These are phyloP conservation scores for Tillus elongatus DNA, from an alignment of 2,888 invertebrate species.

Conservation along the genomic window DNA sequence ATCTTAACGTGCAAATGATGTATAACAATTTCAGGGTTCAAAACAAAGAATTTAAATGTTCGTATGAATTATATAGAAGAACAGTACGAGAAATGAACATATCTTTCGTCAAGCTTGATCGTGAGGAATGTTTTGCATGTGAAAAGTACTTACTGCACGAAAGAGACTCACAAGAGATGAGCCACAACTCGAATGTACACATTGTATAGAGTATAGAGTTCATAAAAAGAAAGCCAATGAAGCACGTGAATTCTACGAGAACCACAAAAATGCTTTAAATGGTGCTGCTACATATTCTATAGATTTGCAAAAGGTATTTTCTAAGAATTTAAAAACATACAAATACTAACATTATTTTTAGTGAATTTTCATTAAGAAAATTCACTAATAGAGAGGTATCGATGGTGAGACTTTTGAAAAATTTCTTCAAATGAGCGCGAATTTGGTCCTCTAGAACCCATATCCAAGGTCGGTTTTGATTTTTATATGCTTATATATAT, in stretches of 20 bases:
- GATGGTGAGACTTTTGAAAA: too few relatives aligned
- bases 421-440: too few relatives aligned
- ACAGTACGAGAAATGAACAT: conserved; percentile 19
- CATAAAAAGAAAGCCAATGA: conserved; percentile 11
- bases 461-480: too few relatives aligned
- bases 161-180: conserved; percentile 10
- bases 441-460: too few relatives aligned
- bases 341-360: conserved; percentile 4
- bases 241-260: conserved; percentile 9
- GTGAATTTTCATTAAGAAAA: too few relatives aligned
- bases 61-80: conserved; percentile 21
- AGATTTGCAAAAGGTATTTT: conserved; percentile 2
- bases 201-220: conserved; percentile 8
- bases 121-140: conserved; percentile 21
- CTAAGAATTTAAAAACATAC: neutral
- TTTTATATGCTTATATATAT: too few relatives aligned
- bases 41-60: conserved; percentile 14
- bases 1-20: conserved; percentile 21
- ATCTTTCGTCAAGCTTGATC: conserved; percentile 19
- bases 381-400: too few relatives aligned
- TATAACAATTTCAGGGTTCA: conserved; percentile 21
- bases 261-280: conserved; percentile 7
- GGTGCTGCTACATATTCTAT: conserved; percentile 1
- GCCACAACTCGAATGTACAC: conserved; percentile 8
- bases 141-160: conserved; percentile 14